A percentile compares a stretch with the other conserved stretches of the same genome.
These are phyloP conservation scores for Meloidogyne hapla DNA, from an alignment of 1,140 invertebrate genomes.

Conservation along the genomic window DNA sequence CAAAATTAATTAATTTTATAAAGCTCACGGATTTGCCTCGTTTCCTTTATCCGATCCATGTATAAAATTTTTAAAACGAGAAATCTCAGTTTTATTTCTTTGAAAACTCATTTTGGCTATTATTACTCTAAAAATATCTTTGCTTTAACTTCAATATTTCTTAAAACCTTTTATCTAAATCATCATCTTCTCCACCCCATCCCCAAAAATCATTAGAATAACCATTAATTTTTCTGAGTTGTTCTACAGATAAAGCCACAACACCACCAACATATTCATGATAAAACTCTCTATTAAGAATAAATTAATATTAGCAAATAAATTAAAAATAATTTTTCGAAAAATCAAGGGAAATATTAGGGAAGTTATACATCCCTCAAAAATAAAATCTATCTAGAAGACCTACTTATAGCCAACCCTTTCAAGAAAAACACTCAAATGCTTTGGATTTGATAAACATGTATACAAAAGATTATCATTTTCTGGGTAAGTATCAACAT, in stretches of 20 bases:
- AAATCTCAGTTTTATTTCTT: background rate
- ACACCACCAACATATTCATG: constrained; percentile 70
- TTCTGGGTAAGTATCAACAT: constrained; percentile 85
- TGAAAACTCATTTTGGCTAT: background rate
- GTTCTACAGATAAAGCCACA: constrained; percentile 68
- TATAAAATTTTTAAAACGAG: background rate
- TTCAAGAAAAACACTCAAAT: background rate
- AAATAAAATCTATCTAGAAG: too few relatives aligned
- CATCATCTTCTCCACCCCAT: constrained; percentile 66
- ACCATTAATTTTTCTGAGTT: constrained; percentile 79
- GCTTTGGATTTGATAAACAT: constrained; percentile 68
- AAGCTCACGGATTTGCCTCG: background rate
- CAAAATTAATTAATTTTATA: too few relatives aligned
- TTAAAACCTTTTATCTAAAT: constrained; percentile 43
- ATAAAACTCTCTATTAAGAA: background rate
- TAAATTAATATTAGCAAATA: too few relatives aligned
- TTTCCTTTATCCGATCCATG: background rate
- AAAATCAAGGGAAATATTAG: too few relatives aligned
- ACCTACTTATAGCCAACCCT: constrained; percentile 1
- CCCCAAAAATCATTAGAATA: constrained; percentile 86
- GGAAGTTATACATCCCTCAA: too few relatives aligned
- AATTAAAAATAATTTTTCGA: too few relatives aligned
- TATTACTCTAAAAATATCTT: background rate
- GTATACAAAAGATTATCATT: constrained; percentile 83
- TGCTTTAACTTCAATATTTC: background rate